Evolutionary conservation across 2,797 vertebrate species (phyloP), one percentile per base, ranked within the genome.

Genomic region (Apogon hyalosoma): DNA sequence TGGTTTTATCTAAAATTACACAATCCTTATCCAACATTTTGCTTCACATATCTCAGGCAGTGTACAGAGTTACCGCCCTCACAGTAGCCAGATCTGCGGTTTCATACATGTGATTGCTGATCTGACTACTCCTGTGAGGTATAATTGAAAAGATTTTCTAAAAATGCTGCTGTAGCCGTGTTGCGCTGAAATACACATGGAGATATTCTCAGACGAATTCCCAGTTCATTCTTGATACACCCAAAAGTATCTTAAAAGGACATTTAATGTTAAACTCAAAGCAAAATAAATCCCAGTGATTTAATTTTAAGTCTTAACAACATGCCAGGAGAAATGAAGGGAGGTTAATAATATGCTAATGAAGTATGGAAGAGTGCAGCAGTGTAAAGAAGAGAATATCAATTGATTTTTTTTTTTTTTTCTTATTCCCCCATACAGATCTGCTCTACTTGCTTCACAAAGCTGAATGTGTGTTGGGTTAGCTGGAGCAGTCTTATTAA

Each of bases 331-430:
- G 84, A 88, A 84, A 86, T 78, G 74, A 88, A 85, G 80, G 77
- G 79, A 82, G 88, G 87, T 89, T 91, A 92, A 91, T 91, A 82
- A 90, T 80, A 92, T 92, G 86, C 65, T 85, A 93, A 91, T 90
- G 79, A 90, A 89, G 91, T 83, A 88, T 92, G 86, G 81, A 84
- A 88, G 87, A 88, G 75, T 75, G 69, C 77, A 78, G 75, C 63
- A 73, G 76, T 74, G 85, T 60, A 75, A 75, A 79, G 79, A 76
- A 70, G 40, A 80, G 81, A 89, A 86, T 85, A 88, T 87, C 81
- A 83, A 88, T 81, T 52, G 57, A 73, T 59, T 74, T 71, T 66
- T 63, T 55, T 41, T 73, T 58, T 11, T 31, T 10, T 47, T 33
- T 54, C 18, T 21, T 21, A 21, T 21, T 21, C 19, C 33, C 38